These are phyloP conservation scores for Sebastes oblongus DNA, from an alignment of 2,797 vertebrate species.

Conservation along the genomic window DNA sequence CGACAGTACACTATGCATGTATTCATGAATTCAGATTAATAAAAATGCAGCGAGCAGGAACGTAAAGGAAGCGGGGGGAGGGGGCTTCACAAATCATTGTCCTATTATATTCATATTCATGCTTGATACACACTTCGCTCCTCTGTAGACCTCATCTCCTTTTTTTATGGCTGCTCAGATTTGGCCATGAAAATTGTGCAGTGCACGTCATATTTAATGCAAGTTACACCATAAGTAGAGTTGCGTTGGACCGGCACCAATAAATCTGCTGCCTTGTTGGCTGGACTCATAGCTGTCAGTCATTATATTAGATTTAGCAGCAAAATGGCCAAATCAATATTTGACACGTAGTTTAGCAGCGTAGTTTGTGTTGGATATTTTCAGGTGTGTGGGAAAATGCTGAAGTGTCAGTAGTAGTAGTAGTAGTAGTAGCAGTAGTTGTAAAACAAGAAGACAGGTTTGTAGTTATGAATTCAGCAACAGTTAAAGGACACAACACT, in stretches of 20 bases:
- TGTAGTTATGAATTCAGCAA: background rate
- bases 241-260: conserved; percentile 52
- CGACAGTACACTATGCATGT: background rate
- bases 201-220: conserved; percentile 71
- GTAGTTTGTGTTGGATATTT: conserved; percentile 2
- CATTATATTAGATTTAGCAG: conserved; percentile 29
- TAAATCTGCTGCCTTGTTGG: conserved; percentile 53
- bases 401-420: background rate
- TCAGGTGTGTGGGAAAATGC: background rate
- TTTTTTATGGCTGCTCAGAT: conserved; percentile 48
- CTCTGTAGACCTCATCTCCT: conserved; percentile 27
- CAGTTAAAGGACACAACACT: background rate
- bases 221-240: conserved; percentile 45
- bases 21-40: conserved; percentile 19
- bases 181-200: conserved; percentile 35
- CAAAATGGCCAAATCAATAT: conserved; percentile 31
- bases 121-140: conserved; percentile 20
- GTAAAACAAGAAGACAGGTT: background rate
- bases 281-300: conserved; percentile 45
- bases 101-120: conserved; percentile 52
- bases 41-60: conserved; percentile 4
- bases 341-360: conserved; percentile 9
- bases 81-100: conserved; percentile 38
- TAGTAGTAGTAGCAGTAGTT: background rate
- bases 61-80: background rate